Evolutionary conservation across 2,113 vertebrate species (phyloP), one percentile per base, ranked within the genome.

Genomic region (Brachirus orientalis): DNA sequence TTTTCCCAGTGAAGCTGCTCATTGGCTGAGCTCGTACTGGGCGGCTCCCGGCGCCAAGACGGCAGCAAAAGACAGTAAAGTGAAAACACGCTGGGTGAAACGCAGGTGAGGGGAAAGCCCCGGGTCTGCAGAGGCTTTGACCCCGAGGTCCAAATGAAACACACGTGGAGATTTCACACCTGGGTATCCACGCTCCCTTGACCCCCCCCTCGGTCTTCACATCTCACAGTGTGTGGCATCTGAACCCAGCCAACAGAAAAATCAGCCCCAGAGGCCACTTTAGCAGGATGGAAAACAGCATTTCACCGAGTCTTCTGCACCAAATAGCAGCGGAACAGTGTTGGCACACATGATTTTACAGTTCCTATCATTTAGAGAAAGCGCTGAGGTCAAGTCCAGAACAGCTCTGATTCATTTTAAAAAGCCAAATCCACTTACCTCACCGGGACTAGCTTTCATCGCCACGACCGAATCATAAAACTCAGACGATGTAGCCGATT

Each of bases 191-290:
- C 14, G 14, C 63, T 63, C 19, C 37, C 72, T 53, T 47, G 16
- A 66, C 62, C 63, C 44, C 62, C 56, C 61, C 51, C 79, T 56
- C 33, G 81, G 28, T 4, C 45, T 11, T 44, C 43, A 38, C 37
- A 36, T 13, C 62, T 77, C 78, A 76, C 82, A 87, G 57, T 77
- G 82, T 81, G 89, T 85, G 86, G 80, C 83, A 85, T 88, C 89
- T 89, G 84, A 91, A 86, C 88, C 79, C 73, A 88, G 79, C 83
- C 87, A 85, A 86, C 82, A 13, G 82, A 76, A 90, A 87, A 88
- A 91, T 91, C 87, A 83, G 84, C 83, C 88, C 85, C 77, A 79
- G 59, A 86, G 82, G 86, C 86, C 82, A 81, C 84, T 77, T 80
- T 71, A 86, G 76, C 71, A 74, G 77, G 55, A 83, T 57, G 78